Conservation (phyloP, 2,113 vertebrate species). For the Murina feae region DNA sequence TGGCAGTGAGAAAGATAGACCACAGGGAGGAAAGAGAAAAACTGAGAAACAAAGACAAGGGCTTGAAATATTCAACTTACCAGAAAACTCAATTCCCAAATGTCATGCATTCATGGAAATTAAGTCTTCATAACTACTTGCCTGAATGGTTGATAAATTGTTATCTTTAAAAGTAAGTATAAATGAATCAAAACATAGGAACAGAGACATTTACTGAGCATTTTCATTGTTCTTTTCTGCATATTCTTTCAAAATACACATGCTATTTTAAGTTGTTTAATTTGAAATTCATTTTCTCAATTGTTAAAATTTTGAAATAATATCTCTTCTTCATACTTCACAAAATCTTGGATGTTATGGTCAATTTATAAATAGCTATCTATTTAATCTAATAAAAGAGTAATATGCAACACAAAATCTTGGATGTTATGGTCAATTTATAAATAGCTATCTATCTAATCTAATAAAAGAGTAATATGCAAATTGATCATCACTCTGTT, state of each 20-base stretch:
- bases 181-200: not conserved
- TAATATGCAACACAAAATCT: not conserved
- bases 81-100: not conserved
- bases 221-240: not conserved
- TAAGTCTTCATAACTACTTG: not conserved
- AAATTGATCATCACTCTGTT: too few species aligned
- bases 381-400: too few species aligned
- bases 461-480: too few species aligned
- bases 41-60: not conserved
- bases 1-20: not conserved
- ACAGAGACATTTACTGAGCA: not conserved
- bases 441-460: not conserved
- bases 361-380: not conserved
- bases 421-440: not conserved
- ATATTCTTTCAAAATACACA: not conserved
- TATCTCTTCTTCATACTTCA: not conserved
- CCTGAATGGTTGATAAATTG: not conserved
- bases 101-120: not conserved
- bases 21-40: not conserved
- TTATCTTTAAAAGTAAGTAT: not conserved
- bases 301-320: constrained; percentile 34
- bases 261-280: not conserved
- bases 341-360: not conserved
- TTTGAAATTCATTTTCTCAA: not conserved
- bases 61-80: not conserved